phyloP scores from a whole-genome alignment of 2,888 invertebrate species.

The Drosophila vallismaia region DNA sequence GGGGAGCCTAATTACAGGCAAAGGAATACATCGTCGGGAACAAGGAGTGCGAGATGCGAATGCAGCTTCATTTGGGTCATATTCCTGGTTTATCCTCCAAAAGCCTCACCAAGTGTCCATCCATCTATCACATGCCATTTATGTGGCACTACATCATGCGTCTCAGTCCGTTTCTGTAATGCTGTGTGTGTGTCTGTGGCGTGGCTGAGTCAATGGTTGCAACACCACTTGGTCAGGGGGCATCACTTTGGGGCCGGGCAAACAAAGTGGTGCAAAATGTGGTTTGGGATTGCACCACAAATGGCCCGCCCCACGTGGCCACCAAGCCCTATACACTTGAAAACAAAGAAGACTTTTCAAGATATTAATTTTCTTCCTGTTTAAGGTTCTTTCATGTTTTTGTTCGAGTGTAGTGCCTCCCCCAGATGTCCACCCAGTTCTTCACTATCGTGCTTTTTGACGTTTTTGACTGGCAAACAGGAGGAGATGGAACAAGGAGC shows the following conservation, averaged over 20 bases:
- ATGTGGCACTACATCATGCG: constrained; percentile 48
- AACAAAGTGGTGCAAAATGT: constrained; percentile 21
- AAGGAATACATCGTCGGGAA: not conserved
- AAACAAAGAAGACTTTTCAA: not conserved
- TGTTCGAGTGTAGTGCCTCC: not conserved
- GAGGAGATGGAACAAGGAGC: constrained; percentile 5
- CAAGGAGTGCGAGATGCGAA: constrained; percentile 8
- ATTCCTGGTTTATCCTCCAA: constrained; percentile 40
- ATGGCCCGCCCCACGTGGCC: constrained; percentile 28
- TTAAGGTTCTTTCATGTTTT: too few species aligned
- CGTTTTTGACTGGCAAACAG: constrained; percentile 63
- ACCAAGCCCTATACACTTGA: not conserved
- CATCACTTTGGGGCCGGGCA: constrained; percentile 26
- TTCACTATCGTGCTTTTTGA: constrained; percentile 62
- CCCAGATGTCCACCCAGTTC: constrained; percentile 4
- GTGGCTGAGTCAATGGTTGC: constrained; percentile 46
- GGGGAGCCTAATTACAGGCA: constrained; percentile 49
- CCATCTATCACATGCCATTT: constrained; percentile 68
- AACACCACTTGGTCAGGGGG: constrained; percentile 23
- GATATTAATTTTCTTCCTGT: too few species aligned
- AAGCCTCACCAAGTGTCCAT: constrained; percentile 35
- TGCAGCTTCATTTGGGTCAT: constrained; percentile 54
- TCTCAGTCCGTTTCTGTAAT: constrained; percentile 9
- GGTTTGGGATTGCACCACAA: constrained; percentile 24
- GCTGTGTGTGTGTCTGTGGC: constrained; percentile 3